Base-by-base conservation (phyloP, 2,113 vertebrate genomes). In the Mormyrus lacerda region DNA sequence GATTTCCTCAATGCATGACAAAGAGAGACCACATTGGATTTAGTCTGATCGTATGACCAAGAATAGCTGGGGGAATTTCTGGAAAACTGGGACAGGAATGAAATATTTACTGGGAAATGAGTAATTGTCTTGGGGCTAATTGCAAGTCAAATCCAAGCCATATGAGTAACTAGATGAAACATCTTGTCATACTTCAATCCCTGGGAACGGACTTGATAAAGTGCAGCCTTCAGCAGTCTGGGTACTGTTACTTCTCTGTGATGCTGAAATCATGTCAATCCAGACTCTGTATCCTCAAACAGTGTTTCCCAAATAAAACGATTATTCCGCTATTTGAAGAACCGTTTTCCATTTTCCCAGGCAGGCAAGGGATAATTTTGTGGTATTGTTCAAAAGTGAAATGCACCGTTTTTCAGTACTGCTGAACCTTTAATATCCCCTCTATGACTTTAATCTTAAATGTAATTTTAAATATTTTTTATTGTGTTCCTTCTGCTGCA, bases 41-140 rank as follows among this genome's bases (percentile, higher is more conserved):
- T 1, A 79, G 15, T 39, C 31, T 42, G 31, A 42, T 79, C 17
- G 42, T 19, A 11, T 19, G 35, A 42, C 17, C 73, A 79, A 35
- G 73, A 79, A 69, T 69, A 69, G 76, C 76, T 82, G 76, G 39
- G 31, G 39, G 7, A 21, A 47, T 87, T 53, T 87, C 9, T 11
- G 10, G 50, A 87, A 35, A 87, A 53, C 48, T 53, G n/a, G 85
- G 13, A 21, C 48, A 53, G 85, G 82, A 24, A 39, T 84, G 7
- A 84, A 84, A 84, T 84, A 84, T 84, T 84, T 84, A 84, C 48
- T 53, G 85, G 27, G 27, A 35, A 53, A 21, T 35, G 48, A 53
- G 85, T 31, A 87, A 35, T 17, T 87, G 50, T n/a, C 85, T 53
- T 87, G 85, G 31, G 85, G 85, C 85, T 19, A 39, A 87, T 35